Conservation (phyloP, 2,888 invertebrate genomes). For the Pomacea canaliculata region DNA sequence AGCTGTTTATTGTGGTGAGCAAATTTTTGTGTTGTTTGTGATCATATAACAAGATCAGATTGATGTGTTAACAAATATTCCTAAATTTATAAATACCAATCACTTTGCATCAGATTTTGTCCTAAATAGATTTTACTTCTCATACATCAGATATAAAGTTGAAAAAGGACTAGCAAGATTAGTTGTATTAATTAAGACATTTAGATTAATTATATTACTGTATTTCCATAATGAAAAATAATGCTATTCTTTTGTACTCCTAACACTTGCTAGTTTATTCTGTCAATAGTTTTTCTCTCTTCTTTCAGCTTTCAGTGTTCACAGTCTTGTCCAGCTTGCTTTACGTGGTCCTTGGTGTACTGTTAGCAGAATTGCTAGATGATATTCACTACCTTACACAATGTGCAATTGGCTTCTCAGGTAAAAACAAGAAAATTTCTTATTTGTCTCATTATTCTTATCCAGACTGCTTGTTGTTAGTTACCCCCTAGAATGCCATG, state of each 20-base stretch:
- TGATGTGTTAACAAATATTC: no score
- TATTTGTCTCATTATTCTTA: neutral
- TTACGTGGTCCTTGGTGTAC: slow-evolving; percentile 72
- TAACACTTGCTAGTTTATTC: neutral
- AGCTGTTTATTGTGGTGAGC: no score
- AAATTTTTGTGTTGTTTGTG: no score
- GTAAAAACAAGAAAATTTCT: slow-evolving; percentile 53
- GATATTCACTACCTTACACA: slow-evolving; percentile 72
- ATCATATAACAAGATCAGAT: no score
- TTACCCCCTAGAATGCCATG: no score
- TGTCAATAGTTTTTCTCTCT: slow-evolving; percentile 19
- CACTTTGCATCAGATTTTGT: no score
- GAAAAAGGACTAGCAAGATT: no score
- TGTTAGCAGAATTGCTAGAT: slow-evolving; percentile 70
- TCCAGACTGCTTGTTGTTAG: neutral
- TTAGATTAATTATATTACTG: neutral
- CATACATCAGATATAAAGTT: no score
- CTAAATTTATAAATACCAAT: no score
- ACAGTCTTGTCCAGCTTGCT: slow-evolving; percentile 72
- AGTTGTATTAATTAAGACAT: neutral
- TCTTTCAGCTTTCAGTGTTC: slow-evolving; percentile 71
- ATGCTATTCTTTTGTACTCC: neutral
- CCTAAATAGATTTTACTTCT: no score
- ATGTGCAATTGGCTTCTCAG: slow-evolving; percentile 79
- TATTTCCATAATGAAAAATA: neutral